phyloP scores from a whole-genome alignment of 2,113 vertebrate genomes.

The Hypanus sabinus region DNA sequence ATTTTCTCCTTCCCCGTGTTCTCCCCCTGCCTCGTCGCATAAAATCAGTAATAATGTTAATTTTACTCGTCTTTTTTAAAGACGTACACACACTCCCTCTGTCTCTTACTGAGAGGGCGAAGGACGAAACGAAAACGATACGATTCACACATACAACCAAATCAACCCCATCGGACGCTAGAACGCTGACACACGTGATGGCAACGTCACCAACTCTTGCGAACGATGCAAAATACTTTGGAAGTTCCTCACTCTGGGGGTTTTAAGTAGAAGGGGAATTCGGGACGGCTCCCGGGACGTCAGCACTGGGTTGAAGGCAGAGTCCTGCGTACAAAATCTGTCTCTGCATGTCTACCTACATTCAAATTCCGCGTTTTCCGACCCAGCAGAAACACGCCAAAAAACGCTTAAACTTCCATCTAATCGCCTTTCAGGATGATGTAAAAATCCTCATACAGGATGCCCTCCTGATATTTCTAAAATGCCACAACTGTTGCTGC shows the following conservation, averaged over 20 bases:
- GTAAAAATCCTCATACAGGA: not conserved
- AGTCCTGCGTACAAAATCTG: not conserved
- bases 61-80: not conserved
- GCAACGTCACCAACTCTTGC: slow-evolving; percentile 14
- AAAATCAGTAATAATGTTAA: not conserved
- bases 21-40: not conserved
- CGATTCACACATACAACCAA: slow-evolving; percentile 4
- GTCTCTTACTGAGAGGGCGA: not conserved
- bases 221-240: slow-evolving; percentile 23
- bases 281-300: not conserved
- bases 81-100: not conserved
- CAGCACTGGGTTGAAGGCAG: not conserved
- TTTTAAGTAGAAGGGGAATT: not conserved
- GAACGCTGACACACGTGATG: slow-evolving; percentile 23
- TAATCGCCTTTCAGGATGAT: not conserved
- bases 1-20: not conserved
- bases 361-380: not conserved
- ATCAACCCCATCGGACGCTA: slow-evolving; percentile 16
- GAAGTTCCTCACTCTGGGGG: slow-evolving; percentile 24
- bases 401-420: not conserved
- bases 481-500: not conserved
- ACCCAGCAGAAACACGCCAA: not conserved
- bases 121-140: slow-evolving; percentile 23
- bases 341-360: not conserved
- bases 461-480: not conserved